Evolutionary conservation across 2,888 invertebrate species (phyloP), one percentile per base, ranked within the genome.

Genomic region (Drosophila demipolita): DNA sequence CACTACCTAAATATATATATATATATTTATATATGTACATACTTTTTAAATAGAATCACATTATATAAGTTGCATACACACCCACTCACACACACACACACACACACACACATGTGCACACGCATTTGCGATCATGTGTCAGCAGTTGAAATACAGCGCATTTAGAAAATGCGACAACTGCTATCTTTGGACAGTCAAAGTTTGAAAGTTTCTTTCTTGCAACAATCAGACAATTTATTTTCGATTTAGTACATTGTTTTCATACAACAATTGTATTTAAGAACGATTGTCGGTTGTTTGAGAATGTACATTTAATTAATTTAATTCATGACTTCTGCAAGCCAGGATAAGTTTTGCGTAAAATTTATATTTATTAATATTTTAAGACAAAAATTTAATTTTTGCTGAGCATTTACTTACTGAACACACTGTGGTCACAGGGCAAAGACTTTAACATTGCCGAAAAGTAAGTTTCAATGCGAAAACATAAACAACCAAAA

Each of bases 401-500:
- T 54, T 35, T 48, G 33, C n/a, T 5, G 49, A 38, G 42, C 65
- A 57, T 40, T 54, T 57, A 71, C 62, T 82, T 83, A 67, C 38
- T 8, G 49, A 50, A 49, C 54, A 42, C 61, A 68, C 74, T 77
- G 81, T 80, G 60, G 76, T 42, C 64, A 20, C 32, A 55, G 82
- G 75, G n/a, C 50, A 53, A 35, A 53, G 35, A 52, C 52, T 54
- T 42, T 15, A 66, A 67, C 68, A 64, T 67, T 73, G 65, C 32
- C 15, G 66, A 29, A 40, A 29, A 57, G 48, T 66, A 57, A 65
- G 62, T 63, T 66, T 59, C 66, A 26, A 48, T 58, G 80, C 66
- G 63, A 75, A 80, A 75, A 59, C 70, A 80, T 70, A 75, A 78
- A 80, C 80, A 73, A 81, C 33, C 61, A 12, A 61, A 54, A 67